Evolutionary conservation across 2,797 vertebrate genomes (phyloP), one percentile per base, ranked within the genome.

Genomic region (Trachops cirrhosus): DNA sequence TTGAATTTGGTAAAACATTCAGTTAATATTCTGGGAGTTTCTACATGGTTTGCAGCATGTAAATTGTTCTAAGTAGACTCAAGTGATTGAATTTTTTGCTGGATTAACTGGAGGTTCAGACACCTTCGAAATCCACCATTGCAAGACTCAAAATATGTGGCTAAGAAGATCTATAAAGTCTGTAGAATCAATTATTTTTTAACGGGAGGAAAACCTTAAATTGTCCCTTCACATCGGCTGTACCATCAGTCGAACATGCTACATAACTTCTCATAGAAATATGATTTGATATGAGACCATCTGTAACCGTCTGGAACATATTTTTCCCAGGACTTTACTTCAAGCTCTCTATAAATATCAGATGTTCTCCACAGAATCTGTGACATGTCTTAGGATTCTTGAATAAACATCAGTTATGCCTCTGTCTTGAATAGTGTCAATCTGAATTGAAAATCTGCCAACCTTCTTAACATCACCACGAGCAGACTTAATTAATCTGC

Each of bases 321-420:
- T 97, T 97, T 98, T 97, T 97, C 95, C 96, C 96, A 97, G 96
- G 96, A 96, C 91, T 97, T 95, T 83, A 89, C 96, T 97, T 94
- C 37, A 0, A 97, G 91, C 96, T 91, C 90, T 94, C 93, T 95
- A 96, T 83, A 97, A 91, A 96, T 96, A 97, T 97, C 97, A 97
- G 94, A 98, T 97, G 96, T 97, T 97, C 94, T 93, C 86, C 84
- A 59, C 83, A 95, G 95, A 97, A 95, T 96, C 96, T 98, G 97
- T 97, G 94, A 97, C 84, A 97, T 87, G 68, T 96, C 96, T 96
- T 96, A 89, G 86, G 73, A 98, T 96, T 96, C 97, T 94, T 97
- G 93, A 96, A 97, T 98, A 97, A 97, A 98, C 96, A 97, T 97
- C 97, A 97, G 95, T 75, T 97, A 94, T 95, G 94, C 96, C 96